Conservation (phyloP, 2,113 vertebrate species). For the Leptobrachium leishanense region DNA sequence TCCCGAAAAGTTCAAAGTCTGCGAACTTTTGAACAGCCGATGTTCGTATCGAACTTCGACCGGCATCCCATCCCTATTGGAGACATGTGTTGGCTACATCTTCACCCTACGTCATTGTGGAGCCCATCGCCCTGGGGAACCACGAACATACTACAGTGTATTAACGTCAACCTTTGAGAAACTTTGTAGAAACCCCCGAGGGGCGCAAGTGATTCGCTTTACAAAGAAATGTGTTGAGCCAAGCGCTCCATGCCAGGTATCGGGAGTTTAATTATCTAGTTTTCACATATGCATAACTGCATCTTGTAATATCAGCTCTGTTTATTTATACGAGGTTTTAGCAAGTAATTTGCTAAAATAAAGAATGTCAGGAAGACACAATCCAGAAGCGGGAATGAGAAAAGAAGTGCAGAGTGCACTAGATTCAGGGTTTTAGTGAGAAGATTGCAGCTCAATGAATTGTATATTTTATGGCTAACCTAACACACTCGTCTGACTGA, state of each 20-base stretch:
- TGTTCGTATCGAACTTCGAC: too few relatives aligned
- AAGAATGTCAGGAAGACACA: conserved; percentile 47
- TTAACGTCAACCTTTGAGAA: conserved; percentile 27
- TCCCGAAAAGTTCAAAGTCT: too few relatives aligned
- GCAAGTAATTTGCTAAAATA: conserved; percentile 50
- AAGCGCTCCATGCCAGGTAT: conserved; percentile 20
- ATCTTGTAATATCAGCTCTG: conserved; percentile 38
- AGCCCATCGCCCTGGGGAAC: not conserved
- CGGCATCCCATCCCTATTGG: too few relatives aligned
- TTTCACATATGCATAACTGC: conserved; percentile 40
- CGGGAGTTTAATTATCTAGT: conserved; percentile 34
- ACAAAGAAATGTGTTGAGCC: conserved; percentile 29
- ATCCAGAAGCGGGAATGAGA: conserved; percentile 30
- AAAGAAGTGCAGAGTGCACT: conserved; percentile 21
- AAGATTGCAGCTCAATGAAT: conserved; percentile 38
- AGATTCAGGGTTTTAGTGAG: conserved; percentile 20
- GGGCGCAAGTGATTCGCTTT: conserved; percentile 24
- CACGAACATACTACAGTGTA: conserved; percentile 9
- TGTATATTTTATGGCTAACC: conserved; percentile 49
- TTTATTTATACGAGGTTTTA: conserved; percentile 50
- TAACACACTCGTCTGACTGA: conserved; percentile 39
- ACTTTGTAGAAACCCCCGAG: conserved; percentile 14
- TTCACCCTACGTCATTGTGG: not conserved
- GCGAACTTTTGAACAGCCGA: too few relatives aligned
- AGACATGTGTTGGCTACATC: not conserved